A percentile compares a stretch with the other conserved stretches of the same genome.
These are phyloP conservation scores for Lissonota sp. DNA, from an alignment of 2,888 invertebrate genomes.

Conservation along the genomic window DNA sequence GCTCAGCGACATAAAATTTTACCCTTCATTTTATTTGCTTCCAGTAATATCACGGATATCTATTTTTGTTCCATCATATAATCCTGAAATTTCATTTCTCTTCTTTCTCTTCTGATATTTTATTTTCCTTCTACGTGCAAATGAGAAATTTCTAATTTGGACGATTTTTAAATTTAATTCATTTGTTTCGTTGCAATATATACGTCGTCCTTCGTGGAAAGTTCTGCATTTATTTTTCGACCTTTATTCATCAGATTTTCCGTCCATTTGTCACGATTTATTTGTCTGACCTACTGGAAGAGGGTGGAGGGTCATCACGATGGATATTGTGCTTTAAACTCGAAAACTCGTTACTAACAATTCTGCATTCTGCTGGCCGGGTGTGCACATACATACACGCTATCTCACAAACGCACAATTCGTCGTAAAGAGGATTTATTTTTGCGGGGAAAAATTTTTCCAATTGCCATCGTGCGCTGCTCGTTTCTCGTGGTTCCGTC, in stretches of 20 bases:
- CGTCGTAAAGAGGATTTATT: slow-evolving; percentile 61
- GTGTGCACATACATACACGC: background rate
- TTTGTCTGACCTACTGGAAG: slow-evolving; percentile 32
- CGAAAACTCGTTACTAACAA: slow-evolving; percentile 63
- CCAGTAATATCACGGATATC: slow-evolving; percentile 12
- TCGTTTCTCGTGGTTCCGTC: slow-evolving; percentile 21
- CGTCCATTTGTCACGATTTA: slow-evolving; percentile 38
- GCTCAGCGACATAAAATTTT: background rate
- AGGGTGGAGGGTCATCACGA: background rate
- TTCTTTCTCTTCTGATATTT: background rate
- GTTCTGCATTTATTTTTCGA: slow-evolving; percentile 22
- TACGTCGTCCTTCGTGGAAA: background rate
- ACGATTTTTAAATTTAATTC: background rate
- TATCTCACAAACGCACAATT: slow-evolving; percentile 31
- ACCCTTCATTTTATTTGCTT: slow-evolving; percentile 1
- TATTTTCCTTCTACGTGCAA: background rate
- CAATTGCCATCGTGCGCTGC: slow-evolving; percentile 55
- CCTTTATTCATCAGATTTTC: slow-evolving; percentile 48
- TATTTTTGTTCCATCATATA: background rate
- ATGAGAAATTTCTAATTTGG: no score
- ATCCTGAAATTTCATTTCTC: background rate
- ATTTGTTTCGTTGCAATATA: slow-evolving; percentile 6
- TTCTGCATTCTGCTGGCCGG: slow-evolving; percentile 32
- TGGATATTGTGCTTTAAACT: slow-evolving; percentile 44
- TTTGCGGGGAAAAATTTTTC: slow-evolving; percentile 42